Percentiles rank a stretch among this genome's conserved stretches.
phyloP scores from a whole-genome alignment of 2,797 vertebrate species.

The Enteromius argenteus region DNA sequence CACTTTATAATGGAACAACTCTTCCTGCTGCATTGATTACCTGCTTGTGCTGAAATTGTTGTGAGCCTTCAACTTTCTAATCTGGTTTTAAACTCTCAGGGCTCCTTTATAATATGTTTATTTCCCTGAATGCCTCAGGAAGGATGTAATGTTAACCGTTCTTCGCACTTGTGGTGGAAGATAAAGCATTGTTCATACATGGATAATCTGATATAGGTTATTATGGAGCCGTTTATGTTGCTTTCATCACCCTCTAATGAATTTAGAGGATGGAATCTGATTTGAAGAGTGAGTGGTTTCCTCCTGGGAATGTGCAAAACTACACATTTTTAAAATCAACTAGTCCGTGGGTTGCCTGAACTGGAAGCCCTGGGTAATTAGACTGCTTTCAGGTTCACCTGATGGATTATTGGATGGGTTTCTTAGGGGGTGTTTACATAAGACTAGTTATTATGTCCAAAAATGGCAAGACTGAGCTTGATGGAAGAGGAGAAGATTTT shows the following conservation, averaged over 20 bases:
- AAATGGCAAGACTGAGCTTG: not conserved
- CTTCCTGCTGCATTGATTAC: constrained; percentile 72
- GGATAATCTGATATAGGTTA: constrained; percentile 38
- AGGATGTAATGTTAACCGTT: constrained; percentile 1
- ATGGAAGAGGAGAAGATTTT: not conserved
- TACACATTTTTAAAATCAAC: constrained; percentile 24
- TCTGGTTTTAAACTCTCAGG: constrained; percentile 39
- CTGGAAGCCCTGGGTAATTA: constrained; percentile 11
- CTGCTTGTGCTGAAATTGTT: constrained; percentile 64
- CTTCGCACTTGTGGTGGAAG: constrained; percentile 14
- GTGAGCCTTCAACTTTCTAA: constrained; percentile 58
- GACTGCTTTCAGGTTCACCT: not conserved
- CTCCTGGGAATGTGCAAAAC: constrained; percentile 21
- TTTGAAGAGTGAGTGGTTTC: constrained; percentile 18
- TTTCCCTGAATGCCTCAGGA: constrained; percentile 40
- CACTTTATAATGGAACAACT: constrained; percentile 74
- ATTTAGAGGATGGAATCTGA: constrained; percentile 32
- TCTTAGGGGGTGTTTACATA: constrained; percentile 7
- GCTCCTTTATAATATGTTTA: constrained; percentile 45
- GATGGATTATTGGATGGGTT: constrained; percentile 24
- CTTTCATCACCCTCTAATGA: constrained; percentile 40
- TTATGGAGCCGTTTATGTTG: constrained; percentile 36
- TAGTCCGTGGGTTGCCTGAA: constrained; percentile 7
- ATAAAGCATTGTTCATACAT: constrained; percentile 36
- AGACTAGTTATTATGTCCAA: constrained; percentile 14